These are phyloP conservation scores for Dicyrtomina minuta DNA, from an alignment of 2,888 invertebrate species.

Conservation along the genomic window DNA sequence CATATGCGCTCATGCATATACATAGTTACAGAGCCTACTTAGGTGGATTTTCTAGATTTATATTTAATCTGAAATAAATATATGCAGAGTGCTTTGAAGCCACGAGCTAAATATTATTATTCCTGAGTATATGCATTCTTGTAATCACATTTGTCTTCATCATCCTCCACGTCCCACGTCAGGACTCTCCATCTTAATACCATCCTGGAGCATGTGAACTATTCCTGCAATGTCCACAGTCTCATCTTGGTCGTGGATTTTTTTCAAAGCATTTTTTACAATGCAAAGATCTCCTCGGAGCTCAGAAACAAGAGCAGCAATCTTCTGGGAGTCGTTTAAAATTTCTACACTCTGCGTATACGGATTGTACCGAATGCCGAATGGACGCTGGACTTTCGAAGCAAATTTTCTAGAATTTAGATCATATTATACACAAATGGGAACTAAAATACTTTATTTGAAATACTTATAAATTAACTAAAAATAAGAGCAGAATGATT, in stretches of 20 bases:
- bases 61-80: neutral
- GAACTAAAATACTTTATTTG: neutral
- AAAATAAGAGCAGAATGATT: too few relatives aligned
- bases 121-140: neutral
- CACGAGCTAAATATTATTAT: neutral
- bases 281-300: constrained; percentile 87
- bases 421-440: neutral
- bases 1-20: neutral
- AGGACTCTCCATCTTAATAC: constrained; percentile 43
- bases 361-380: constrained; percentile 63
- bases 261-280: constrained; percentile 84
- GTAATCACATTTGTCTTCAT: constrained; percentile 7
- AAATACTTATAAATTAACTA: neutral
- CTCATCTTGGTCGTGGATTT: constrained; percentile 83
- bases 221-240: constrained; percentile 82
- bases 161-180: neutral
- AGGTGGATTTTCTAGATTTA: neutral
- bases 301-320: constrained; percentile 85
- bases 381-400: constrained; percentile 75
- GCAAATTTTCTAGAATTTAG: constrained; percentile 71
- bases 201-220: constrained; percentile 66
- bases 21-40: neutral
- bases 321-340: constrained; percentile 89
- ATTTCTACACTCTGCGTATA: constrained; percentile 72
- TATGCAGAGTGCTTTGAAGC: too few relatives aligned